Evolutionary conservation across 2,888 invertebrate genomes (phyloP).

Genomic region (Drosophila seclusa): DNA sequence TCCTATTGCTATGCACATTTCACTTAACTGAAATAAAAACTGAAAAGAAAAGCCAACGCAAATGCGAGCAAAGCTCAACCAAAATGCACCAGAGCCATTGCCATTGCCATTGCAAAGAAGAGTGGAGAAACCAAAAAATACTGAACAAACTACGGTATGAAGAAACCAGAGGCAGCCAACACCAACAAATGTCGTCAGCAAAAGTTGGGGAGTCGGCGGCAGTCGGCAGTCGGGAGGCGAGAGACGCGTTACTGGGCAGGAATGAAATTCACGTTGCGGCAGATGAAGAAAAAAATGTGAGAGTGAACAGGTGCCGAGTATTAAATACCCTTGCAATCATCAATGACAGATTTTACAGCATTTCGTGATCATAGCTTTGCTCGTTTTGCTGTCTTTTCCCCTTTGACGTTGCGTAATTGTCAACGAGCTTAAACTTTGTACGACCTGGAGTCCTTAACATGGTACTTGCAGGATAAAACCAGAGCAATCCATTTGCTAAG

Average conservation of each 20-base stretch:
- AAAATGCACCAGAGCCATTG: constrained; percentile 59
- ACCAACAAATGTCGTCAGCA: constrained; percentile 72
- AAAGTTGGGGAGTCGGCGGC: constrained; percentile 40
- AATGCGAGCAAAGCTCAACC: constrained; percentile 77
- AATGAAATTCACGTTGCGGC: constrained; percentile 68
- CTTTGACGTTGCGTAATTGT: neutral
- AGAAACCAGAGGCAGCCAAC: constrained; percentile 37
- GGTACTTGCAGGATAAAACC: neutral
- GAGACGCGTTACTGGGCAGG: constrained; percentile 36
- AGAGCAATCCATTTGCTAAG: no score
- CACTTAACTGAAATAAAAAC: constrained; percentile 77
- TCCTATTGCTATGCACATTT: constrained; percentile 67
- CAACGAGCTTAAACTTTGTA: neutral
- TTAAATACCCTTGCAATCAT: constrained; percentile 21
- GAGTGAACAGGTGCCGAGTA: constrained; percentile 10
- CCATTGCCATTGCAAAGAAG: constrained; percentile 25
- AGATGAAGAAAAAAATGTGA: constrained; percentile 27
- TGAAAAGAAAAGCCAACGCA: constrained; percentile 79
- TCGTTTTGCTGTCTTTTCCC: neutral
- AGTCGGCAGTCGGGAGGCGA: constrained; percentile 21
- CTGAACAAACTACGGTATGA: constrained; percentile 11
- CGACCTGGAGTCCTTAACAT: neutral
- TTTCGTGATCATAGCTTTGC: neutral
- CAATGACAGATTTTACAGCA: neutral
- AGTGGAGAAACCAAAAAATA: constrained; percentile 20